Conservation (phyloP, 2,888 invertebrate species). For the Pecten maximus region DNA sequence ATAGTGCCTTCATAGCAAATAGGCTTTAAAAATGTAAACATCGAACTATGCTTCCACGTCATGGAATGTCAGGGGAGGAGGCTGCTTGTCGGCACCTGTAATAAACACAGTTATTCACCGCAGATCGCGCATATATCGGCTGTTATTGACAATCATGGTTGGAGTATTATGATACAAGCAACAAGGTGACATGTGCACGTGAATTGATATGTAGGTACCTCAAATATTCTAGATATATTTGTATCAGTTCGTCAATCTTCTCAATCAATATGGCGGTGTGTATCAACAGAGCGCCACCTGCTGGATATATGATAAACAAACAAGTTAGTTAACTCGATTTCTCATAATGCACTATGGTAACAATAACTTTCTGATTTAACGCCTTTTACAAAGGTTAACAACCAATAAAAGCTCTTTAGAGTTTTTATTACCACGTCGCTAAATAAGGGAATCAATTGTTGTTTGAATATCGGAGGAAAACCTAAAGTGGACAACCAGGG, state of each 20-base stretch:
- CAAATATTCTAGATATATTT: background rate
- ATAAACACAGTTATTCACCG: background rate
- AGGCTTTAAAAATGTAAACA: background rate
- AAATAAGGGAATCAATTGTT: too few relatives aligned
- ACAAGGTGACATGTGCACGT: background rate
- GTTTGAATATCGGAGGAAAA: too few relatives aligned
- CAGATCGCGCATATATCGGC: background rate
- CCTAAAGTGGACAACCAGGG: too few relatives aligned
- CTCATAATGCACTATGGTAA: too few relatives aligned
- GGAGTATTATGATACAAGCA: background rate
- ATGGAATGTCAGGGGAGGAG: background rate
- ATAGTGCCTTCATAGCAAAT: too few relatives aligned
- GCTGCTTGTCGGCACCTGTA: background rate
- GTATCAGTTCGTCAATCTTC: background rate
- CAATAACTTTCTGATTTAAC: too few relatives aligned
- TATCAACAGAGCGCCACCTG: background rate
- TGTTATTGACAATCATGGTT: background rate
- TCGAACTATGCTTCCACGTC: background rate
- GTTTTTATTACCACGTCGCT: too few relatives aligned
- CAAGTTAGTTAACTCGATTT: constrained; percentile 10
- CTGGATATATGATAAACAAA: background rate
- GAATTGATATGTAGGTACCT: background rate
- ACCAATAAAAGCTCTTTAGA: too few relatives aligned
- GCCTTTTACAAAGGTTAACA: too few relatives aligned
- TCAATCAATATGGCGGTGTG: background rate